Evolutionary conservation across 1,140 invertebrate species (phyloP).

Genomic region (Drosophila kohkoa): DNA sequence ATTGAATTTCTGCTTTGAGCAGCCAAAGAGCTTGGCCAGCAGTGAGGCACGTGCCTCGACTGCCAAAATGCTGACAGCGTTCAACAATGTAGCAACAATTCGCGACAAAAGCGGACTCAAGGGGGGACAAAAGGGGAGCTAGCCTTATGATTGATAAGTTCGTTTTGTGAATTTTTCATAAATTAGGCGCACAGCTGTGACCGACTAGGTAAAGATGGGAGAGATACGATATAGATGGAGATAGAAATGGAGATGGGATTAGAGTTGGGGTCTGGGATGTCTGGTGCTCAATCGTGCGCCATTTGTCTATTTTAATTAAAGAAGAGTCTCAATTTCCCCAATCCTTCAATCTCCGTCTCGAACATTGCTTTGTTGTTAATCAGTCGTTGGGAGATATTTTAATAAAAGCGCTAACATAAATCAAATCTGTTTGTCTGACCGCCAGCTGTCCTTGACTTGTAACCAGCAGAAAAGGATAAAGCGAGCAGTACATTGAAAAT

Average conservation of each 20-base stretch:
- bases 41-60: constrained; percentile 70
- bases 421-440: constrained; percentile 69
- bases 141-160: constrained; percentile 82
- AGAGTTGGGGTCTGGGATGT: not conserved
- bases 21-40: constrained; percentile 47
- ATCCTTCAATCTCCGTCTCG: constrained; percentile 8
- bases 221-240: not conserved
- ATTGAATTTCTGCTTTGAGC: constrained; percentile 67
- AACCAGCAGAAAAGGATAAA: constrained; percentile 13
- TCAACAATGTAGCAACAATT: constrained; percentile 60
- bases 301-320: constrained; percentile 83
- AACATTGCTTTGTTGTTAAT: constrained; percentile 64
- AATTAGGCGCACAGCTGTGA: constrained; percentile 74
- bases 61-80: constrained; percentile 54
- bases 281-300: constrained; percentile 79
- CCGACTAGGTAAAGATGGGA: not conserved
- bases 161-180: constrained; percentile 83
- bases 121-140: constrained; percentile 19
- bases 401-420: constrained; percentile 77
- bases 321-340: constrained; percentile 27
- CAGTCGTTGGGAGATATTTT: constrained; percentile 68
- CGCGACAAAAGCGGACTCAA: not conserved
- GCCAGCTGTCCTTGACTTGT: constrained; percentile 62
- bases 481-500: not conserved
- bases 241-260: not conserved